These are phyloP conservation scores for Galemys pyrenaicus DNA, from an alignment of 2,113 vertebrate species.

Conservation along the genomic window DNA sequence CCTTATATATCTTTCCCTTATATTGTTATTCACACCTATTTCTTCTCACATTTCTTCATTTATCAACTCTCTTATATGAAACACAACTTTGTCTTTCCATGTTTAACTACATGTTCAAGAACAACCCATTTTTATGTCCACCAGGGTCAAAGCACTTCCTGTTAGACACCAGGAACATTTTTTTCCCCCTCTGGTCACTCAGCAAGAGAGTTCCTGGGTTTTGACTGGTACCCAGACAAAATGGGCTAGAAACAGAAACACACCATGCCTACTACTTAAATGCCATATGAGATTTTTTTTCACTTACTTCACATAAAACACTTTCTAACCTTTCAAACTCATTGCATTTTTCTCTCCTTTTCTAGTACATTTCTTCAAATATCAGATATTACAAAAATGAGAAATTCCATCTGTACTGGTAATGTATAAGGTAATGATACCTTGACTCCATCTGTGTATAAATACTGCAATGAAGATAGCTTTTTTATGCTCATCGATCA, in stretches of 20 bases:
- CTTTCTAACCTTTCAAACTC: background rate
- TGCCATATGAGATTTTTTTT: background rate
- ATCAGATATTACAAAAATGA: background rate
- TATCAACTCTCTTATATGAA: background rate
- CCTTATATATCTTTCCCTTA: too few relatives aligned
- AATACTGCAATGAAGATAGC: background rate
- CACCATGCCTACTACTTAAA: background rate
- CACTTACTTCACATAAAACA: background rate
- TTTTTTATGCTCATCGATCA: background rate
- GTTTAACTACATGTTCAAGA: background rate
- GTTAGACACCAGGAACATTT: background rate
- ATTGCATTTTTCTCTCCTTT: background rate
- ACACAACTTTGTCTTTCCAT: background rate
- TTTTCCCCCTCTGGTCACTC: background rate
- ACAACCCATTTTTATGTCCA: background rate
- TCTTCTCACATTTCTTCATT: background rate
- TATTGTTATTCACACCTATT: too few relatives aligned
- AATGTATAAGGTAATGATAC: too few relatives aligned
- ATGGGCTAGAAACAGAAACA: background rate
- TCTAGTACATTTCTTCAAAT: background rate
- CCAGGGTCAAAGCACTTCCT: background rate
- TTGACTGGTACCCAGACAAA: background rate
- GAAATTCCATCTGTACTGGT: background rate
- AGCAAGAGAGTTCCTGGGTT: background rate
- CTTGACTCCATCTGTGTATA: background rate